Evolutionary conservation across 1,140 invertebrate genomes (phyloP).

Genomic region (Drosophila neocordata): DNA sequence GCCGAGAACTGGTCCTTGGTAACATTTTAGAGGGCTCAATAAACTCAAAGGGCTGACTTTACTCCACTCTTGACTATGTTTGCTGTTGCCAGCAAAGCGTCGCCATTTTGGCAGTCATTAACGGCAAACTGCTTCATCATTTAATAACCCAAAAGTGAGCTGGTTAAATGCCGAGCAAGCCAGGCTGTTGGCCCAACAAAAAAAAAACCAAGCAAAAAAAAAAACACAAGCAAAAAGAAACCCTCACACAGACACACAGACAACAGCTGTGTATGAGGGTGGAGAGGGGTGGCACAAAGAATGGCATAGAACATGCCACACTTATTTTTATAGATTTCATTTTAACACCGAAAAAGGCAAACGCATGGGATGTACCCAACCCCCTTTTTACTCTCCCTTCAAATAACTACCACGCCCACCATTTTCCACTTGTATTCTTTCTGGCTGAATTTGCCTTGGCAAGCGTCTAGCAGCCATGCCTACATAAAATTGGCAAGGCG

Average conservation of each 20-base stretch:
- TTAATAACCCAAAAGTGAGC: slow-evolving; percentile 81
- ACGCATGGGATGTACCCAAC: slow-evolving; percentile 59
- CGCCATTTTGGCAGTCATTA: slow-evolving; percentile 78
- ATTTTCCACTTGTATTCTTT: slow-evolving; percentile 24
- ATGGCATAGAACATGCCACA: slow-evolving; percentile 78
- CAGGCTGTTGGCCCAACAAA: slow-evolving; percentile 45
- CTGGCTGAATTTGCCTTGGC: slow-evolving; percentile 54
- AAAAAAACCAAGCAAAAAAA: slow-evolving; percentile 4
- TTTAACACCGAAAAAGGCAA: slow-evolving; percentile 81
- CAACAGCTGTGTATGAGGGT: slow-evolving; percentile 40
- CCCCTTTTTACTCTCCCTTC: neutral
- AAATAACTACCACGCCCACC: slow-evolving; percentile 25
- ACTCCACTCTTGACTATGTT: slow-evolving; percentile 22
- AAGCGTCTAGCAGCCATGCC: slow-evolving; percentile 55
- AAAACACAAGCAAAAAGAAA: slow-evolving; percentile 40
- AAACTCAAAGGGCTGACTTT: slow-evolving; percentile 68
- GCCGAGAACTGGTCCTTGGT: slow-evolving; percentile 37
- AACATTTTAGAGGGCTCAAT: slow-evolving; percentile 74
- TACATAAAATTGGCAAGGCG: slow-evolving; percentile 80
- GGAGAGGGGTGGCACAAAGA: slow-evolving; percentile 13
- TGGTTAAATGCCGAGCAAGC: slow-evolving; percentile 74
- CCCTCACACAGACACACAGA: slow-evolving; percentile 36
- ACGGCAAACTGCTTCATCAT: slow-evolving; percentile 81
- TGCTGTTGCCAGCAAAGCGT: slow-evolving; percentile 50
- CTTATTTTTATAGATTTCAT: slow-evolving; percentile 82